Evolutionary conservation across 53 echinoderm and acorn worm genomes (phyloP).

Genomic region (Echinometra lucunter): DNA sequence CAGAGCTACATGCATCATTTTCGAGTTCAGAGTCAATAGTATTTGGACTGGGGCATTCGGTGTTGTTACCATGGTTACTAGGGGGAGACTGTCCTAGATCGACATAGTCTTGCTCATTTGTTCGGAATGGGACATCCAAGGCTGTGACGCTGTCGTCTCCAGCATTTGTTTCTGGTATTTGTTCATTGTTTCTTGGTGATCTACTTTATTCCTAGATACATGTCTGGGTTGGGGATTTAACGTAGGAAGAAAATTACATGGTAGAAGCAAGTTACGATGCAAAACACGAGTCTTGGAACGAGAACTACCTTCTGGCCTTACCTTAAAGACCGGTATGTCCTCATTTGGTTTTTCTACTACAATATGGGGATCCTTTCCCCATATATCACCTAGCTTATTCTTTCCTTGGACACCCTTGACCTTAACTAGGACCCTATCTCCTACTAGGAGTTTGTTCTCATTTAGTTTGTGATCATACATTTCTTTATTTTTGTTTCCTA

Average conservation of each 20-base stretch:
- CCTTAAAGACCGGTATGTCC: slow-evolving; percentile 67
- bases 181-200: not conserved
- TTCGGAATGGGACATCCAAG: slow-evolving; percentile 10
- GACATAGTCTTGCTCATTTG: not conserved
- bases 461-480: not conserved
- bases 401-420: slow-evolving; percentile 51
- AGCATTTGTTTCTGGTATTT: not conserved
- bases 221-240: not conserved
- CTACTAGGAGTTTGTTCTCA: slow-evolving; percentile 29
- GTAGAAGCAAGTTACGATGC: slow-evolving; percentile 69
- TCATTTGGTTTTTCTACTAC: slow-evolving; percentile 15
- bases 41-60: too few relatives aligned
- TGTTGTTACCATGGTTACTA: not conserved
- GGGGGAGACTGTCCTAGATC: not conserved
- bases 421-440: slow-evolving; percentile 67
- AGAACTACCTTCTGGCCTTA: slow-evolving; percentile 22
- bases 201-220: too few relatives aligned
- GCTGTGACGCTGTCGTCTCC: not conserved
- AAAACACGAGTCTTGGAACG: not conserved
- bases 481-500: not conserved
- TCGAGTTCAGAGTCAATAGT: not conserved
- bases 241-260: slow-evolving; percentile 48
- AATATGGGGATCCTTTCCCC: slow-evolving; percentile 59
- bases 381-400: slow-evolving; percentile 64
- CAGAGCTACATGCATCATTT: not conserved